Base-by-base conservation (phyloP, 2,888 invertebrate species). In the Cybosia mesomella region DNA sequence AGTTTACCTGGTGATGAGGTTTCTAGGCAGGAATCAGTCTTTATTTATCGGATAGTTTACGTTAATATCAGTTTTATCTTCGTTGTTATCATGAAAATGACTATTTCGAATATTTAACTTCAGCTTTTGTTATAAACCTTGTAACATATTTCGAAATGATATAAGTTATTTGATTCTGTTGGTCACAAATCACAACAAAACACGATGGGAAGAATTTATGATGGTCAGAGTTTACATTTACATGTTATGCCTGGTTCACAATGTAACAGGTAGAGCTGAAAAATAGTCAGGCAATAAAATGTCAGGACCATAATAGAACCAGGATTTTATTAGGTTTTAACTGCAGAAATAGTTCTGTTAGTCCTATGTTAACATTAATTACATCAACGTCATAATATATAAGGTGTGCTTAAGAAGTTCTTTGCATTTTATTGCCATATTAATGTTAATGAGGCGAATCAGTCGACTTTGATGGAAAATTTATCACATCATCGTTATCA, bases 401-500 rank as follows among this genome's bases (percentile, higher is more conserved):
- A 68, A 70, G 34, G 58, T 55, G 66, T 64, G 60, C 67, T 75
- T 70, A 58, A 64, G 53, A 53, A n/a, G 58, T 67, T 71, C 70
- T 63, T 54, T 22, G 9, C 21, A 67, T 36, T 24, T 68, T 67
- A 71, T 72, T 60, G 55, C 53, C 54, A 62, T 66, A 68, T 67
- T 67, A 64, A 71, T 66, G 61, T 68, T 54, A 66, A 64, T 61
- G 53, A 28, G 34, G 24, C 62, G 65, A 70, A 69, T 78, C 68
- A 80, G 55, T 66, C 60, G 66, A 67, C 73, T 76, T 76, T 71
- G 80, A 81, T 85, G 87, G 87, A 91, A 88, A 88, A 87, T 88
- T 89, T 91, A 89, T 90, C 89, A 91, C 89, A 91, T 91, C 91
- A 63, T 34, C 77, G 78, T 87, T 85, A 82, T 85, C 82, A 81